Evolutionary conservation across 1,140 invertebrate genomes (phyloP).

Genomic region (Lepidostoma basale): DNA sequence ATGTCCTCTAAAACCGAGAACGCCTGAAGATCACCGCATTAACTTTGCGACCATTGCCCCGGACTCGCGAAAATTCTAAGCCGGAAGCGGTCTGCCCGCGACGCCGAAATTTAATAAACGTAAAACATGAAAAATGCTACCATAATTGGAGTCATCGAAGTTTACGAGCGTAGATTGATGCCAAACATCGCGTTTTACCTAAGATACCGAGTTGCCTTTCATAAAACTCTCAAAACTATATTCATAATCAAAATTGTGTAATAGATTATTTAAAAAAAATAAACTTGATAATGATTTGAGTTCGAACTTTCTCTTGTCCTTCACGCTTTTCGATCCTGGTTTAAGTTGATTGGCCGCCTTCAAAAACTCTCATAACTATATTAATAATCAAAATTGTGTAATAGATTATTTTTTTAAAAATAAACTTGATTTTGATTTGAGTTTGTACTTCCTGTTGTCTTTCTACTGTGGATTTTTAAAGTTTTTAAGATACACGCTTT

Average conservation of each 20-base stretch:
- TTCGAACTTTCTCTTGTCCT: not conserved
- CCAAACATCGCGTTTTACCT: not conserved
- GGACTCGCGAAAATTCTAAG: constrained; percentile 31
- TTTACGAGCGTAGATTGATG: constrained; percentile 31
- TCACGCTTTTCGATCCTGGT: not conserved
- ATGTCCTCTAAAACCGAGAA: not conserved
- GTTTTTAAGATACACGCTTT: too few relatives aligned
- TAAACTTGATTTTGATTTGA: not conserved
- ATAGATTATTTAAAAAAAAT: too few relatives aligned
- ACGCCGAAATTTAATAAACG: constrained; percentile 38
- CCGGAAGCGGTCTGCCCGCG: constrained; percentile 32
- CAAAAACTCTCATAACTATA: not conserved
- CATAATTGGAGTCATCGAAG: constrained; percentile 42
- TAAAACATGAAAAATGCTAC: constrained; percentile 38
- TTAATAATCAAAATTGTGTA: not conserved
- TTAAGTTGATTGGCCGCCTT: not conserved
- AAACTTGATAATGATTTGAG: not conserved
- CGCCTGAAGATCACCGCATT: not conserved
- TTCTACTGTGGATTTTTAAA: too few relatives aligned
- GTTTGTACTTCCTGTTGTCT: not conserved
- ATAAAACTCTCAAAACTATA: not conserved
- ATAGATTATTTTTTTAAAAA: too few relatives aligned
- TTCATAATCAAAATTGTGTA: not conserved
- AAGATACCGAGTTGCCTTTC: not conserved
- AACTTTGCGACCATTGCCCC: constrained; percentile 33